Conservation (phyloP, 23 tunicate genomes). For the Clavelina lepadiformis region DNA sequence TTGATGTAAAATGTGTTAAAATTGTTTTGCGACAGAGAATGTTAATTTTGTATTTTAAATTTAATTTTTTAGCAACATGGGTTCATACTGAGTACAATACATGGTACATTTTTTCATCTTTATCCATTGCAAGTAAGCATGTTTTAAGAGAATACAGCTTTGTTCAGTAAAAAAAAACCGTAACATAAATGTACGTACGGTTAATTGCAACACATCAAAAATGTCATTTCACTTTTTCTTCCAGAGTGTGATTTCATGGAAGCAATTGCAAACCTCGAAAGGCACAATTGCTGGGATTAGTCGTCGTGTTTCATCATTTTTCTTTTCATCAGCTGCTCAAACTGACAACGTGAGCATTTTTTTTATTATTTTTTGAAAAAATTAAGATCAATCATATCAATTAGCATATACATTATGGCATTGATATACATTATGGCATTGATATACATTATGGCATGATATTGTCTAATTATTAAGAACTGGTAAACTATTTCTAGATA, state of each 20-base stretch:
- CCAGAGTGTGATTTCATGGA: slow-evolving; percentile 17
- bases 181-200: not conserved
- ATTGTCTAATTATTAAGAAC: too few relatives aligned
- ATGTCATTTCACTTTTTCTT: too few relatives aligned
- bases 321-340: slow-evolving; percentile 33
- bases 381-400: too few relatives aligned
- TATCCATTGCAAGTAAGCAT: slow-evolving; percentile 4
- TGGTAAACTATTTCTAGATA: too few relatives aligned
- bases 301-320: slow-evolving; percentile 76
- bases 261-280: slow-evolving; percentile 23
- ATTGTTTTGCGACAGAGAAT: not conserved
- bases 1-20: too few relatives aligned
- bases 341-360: slow-evolving; percentile 19
- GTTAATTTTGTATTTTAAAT: not conserved
- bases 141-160: not conserved
- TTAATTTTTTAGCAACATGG: slow-evolving; percentile 6
- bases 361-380: too few relatives aligned
- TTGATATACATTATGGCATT: too few relatives aligned
- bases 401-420: too few relatives aligned
- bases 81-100: slow-evolving; percentile 9
- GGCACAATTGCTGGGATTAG: slow-evolving; percentile 71
- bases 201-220: not conserved
- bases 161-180: not conserved
- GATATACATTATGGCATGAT: too few relatives aligned
- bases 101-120: slow-evolving; percentile 12